Conservation (phyloP, 2,113 vertebrate genomes). For the Hypocryptadius cinnamomeus region DNA sequence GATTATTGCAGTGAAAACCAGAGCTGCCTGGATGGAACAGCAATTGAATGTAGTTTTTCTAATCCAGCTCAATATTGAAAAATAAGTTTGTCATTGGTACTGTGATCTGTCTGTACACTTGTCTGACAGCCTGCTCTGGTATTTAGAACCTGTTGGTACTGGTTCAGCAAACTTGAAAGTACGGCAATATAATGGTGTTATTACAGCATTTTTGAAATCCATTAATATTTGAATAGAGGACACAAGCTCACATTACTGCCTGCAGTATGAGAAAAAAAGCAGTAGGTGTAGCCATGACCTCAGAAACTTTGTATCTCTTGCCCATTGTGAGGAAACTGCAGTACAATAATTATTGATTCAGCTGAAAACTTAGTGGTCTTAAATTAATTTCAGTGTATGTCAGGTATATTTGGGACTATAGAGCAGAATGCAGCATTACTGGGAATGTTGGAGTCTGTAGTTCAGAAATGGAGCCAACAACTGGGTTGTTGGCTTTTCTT, state of each 20-base stretch:
- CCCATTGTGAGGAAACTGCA: not conserved
- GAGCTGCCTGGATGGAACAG: not conserved
- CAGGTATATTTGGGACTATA: not conserved
- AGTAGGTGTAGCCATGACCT: not conserved
- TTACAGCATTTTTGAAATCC: not conserved
- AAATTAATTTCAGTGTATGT: not conserved
- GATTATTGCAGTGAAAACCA: not conserved
- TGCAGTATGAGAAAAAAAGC: not conserved
- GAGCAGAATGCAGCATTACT: not conserved
- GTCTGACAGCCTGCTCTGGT: not conserved
- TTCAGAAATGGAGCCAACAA: not conserved
- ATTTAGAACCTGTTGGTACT: not conserved
- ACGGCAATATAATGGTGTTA: not conserved
- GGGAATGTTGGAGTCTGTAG: not conserved
- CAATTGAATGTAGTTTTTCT: not conserved
- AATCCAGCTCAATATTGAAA: not conserved
- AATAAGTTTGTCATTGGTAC: not conserved
- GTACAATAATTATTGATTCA: not conserved
- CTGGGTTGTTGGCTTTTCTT: not conserved
- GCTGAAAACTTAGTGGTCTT: not conserved
- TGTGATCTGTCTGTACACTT: not conserved
- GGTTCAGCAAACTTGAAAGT: not conserved
- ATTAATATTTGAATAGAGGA: not conserved
- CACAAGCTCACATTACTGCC: not conserved
- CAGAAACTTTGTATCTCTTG: not conserved